Evolutionary conservation across 2,113 vertebrate species (phyloP).

Genomic region (Epinephelus moara): DNA sequence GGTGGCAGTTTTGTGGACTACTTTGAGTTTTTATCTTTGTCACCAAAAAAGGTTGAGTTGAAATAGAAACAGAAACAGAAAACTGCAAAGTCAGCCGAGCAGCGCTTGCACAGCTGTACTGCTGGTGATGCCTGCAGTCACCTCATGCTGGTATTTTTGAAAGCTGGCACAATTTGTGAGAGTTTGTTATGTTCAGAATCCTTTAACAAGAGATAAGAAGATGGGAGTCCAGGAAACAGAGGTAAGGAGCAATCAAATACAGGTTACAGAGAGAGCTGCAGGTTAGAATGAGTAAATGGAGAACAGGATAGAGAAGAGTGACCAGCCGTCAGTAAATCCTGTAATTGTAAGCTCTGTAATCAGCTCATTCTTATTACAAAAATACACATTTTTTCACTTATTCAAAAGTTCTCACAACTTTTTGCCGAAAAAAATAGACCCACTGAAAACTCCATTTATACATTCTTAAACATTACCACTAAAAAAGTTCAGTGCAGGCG

Average conservation of each 20-base stretch:
- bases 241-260: neutral
- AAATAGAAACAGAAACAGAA: conserved; percentile 7
- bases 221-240: neutral
- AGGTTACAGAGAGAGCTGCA: neutral
- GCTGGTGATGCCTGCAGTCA: conserved; percentile 11
- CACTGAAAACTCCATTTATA: neutral
- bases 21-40: conserved; percentile 27
- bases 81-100: conserved; percentile 26
- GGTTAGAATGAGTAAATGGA: neutral
- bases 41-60: conserved; percentile 22
- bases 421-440: neutral
- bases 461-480: too few species aligned
- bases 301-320: neutral
- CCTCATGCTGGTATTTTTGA: conserved; percentile 14
- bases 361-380: too few species aligned
- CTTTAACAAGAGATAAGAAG: conserved; percentile 17
- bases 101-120: neutral
- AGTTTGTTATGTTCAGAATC: neutral
- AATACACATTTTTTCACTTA: neutral
- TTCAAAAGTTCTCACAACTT: neutral
- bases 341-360: too few species aligned
- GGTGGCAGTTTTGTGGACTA: conserved; percentile 12
- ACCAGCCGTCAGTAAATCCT: neutral
- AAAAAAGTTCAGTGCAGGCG: too few species aligned
- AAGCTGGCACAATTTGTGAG: conserved; percentile 18